Percentiles rank a stretch among this genome's conserved stretches.
Evolutionary conservation across 1,140 invertebrate genomes (phyloP).

Genomic region (Drosophila cardini): DNA sequence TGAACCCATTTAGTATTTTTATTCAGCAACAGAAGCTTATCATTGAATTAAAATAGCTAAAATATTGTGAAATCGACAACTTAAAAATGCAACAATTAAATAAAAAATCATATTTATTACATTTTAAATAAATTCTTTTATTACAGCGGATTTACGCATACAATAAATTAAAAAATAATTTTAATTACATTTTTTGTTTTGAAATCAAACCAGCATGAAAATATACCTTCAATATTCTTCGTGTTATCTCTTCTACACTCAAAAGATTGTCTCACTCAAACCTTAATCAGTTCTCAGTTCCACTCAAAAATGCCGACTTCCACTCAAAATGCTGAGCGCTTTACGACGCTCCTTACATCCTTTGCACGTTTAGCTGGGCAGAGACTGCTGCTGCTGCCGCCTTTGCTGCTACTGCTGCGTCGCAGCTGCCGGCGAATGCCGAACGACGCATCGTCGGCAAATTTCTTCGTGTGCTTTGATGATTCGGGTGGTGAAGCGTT

Average conservation of each 20-base stretch:
- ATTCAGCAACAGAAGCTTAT: slow-evolving; percentile 24
- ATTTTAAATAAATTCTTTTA: neutral
- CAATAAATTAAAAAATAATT: too few relatives aligned
- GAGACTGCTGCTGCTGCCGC: slow-evolving; percentile 25
- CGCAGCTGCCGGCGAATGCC: slow-evolving; percentile 49
- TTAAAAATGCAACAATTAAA: slow-evolving; percentile 12
- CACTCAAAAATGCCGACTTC: neutral
- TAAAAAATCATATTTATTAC: slow-evolving; percentile 10
- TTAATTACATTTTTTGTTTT: too few relatives aligned
- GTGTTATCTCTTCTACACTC: too few relatives aligned
- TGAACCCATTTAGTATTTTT: slow-evolving; percentile 7
- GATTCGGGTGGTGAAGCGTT: slow-evolving; percentile 43
- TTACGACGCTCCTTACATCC: slow-evolving; percentile 13
- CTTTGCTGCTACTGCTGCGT: slow-evolving; percentile 14
- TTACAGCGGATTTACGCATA: too few relatives aligned
- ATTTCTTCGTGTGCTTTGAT: slow-evolving; percentile 28
- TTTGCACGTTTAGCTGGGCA: slow-evolving; percentile 32
- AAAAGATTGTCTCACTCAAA: too few relatives aligned
- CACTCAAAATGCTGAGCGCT: slow-evolving; percentile 33
- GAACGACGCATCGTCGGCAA: slow-evolving; percentile 16
- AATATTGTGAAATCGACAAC: neutral
- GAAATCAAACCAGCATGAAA: too few relatives aligned
- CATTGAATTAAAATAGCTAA: slow-evolving; percentile 6
- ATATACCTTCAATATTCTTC: too few relatives aligned
- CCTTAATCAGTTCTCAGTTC: too few relatives aligned